Evolutionary conservation across 2,797 vertebrate species (phyloP).

Genomic region (Spinus pinus): DNA sequence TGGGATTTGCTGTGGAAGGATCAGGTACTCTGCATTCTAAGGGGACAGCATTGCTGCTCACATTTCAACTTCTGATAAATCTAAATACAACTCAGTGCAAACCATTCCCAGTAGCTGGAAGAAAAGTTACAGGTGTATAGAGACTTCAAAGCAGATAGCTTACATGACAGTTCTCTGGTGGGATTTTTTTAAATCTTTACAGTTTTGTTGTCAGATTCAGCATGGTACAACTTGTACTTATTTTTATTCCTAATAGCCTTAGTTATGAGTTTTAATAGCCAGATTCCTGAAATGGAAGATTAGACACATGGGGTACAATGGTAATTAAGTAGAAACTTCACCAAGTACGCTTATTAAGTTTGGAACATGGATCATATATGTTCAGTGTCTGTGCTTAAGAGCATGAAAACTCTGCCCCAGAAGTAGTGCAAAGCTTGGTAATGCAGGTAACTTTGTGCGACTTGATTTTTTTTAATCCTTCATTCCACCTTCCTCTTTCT

Average conservation of each 20-base stretch:
- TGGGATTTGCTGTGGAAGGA: constrained; percentile 96
- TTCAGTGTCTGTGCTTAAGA: not conserved
- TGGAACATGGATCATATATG: not conserved
- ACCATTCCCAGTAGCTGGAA: not conserved
- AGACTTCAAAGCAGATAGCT: not conserved
- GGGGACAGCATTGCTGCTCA: not conserved
- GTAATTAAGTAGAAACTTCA: not conserved
- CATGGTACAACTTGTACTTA: not conserved
- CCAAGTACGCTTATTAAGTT: not conserved
- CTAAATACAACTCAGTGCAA: not conserved
- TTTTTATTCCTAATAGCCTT: not conserved
- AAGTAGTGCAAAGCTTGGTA: not conserved
- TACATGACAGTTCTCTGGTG: not conserved
- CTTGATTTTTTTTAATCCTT: not conserved
- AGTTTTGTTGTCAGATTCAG: not conserved
- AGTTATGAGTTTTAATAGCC: not conserved
- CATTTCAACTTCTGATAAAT: not conserved
- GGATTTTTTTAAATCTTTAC: not conserved
- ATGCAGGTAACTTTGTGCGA: not conserved
- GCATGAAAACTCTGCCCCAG: not conserved
- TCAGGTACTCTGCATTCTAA: constrained; percentile 80
- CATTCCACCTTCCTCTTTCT: not conserved
- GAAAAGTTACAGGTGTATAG: not conserved
- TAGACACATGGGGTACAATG: not conserved
- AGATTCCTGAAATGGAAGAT: not conserved